These are phyloP conservation scores for Pardalotus punctatus DNA, from an alignment of 2,113 vertebrate species.

Conservation along the genomic window DNA sequence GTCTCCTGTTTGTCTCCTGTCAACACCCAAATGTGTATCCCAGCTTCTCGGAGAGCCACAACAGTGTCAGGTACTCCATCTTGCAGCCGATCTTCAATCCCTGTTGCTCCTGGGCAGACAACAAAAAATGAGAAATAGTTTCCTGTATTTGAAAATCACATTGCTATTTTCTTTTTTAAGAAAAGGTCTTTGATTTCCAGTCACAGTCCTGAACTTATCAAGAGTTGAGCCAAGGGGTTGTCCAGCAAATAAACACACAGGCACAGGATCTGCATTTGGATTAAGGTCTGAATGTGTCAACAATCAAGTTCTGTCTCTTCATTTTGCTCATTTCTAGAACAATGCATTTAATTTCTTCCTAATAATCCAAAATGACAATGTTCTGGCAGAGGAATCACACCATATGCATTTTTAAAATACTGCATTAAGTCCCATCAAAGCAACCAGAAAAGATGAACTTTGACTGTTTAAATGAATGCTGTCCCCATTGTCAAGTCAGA, in stretches of 20 bases:
- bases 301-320: not conserved
- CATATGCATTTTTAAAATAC: not conserved
- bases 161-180: not conserved
- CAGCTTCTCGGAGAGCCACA: constrained; percentile 84
- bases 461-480: not conserved
- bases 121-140: not conserved
- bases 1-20: constrained; percentile 97
- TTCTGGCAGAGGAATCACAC: not conserved
- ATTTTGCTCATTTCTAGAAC: constrained; percentile 15
- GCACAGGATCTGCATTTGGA: constrained; percentile 21
- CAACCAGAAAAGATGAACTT: not conserved
- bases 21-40: constrained; percentile 93
- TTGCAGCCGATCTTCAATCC: constrained; percentile 94
- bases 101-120: constrained; percentile 85
- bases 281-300: not conserved
- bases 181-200: not conserved
- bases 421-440: not conserved
- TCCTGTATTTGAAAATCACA: not conserved
- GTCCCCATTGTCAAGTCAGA: not conserved
- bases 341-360: constrained; percentile 25
- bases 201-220: not conserved
- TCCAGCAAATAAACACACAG: not conserved
- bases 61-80: constrained; percentile 90
- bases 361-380: constrained; percentile 12
- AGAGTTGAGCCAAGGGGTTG: not conserved